Percentiles rank a stretch among this genome's conserved stretches.
Conservation (phyloP, 2,113 vertebrate species). For the Sphaerodactylus townsendi region DNA sequence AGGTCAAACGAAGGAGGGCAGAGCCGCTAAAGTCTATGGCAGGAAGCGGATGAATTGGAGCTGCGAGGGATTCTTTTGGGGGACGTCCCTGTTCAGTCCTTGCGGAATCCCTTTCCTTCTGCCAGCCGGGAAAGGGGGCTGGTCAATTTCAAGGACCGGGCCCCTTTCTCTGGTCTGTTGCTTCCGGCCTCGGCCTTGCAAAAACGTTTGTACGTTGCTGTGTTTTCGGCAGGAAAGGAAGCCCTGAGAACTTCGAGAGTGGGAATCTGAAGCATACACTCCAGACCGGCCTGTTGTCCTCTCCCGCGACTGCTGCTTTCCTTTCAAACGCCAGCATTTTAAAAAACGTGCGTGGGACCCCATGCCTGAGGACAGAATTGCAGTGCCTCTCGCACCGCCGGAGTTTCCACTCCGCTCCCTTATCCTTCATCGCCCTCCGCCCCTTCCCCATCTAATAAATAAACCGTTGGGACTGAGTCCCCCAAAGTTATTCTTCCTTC, state of each 20-base stretch:
- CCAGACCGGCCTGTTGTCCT: neutral
- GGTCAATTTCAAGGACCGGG: neutral
- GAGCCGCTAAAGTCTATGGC: too few species aligned
- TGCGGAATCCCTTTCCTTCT: neutral
- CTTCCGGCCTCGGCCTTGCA: too few species aligned
- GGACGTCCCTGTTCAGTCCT: neutral
- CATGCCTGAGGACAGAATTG: neutral
- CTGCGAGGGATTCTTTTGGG: too few species aligned
- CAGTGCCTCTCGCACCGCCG: neutral
- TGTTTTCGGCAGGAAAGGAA: neutral
- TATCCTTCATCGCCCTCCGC: too few species aligned
- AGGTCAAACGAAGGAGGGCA: neutral
- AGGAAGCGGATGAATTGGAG: too few species aligned
- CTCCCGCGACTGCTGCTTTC: neutral
- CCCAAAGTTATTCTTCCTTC: neutral
- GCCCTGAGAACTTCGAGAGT: too few species aligned
- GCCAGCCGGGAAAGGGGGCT: too few species aligned
- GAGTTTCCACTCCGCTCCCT: neutral
- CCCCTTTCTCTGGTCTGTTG: neutral
- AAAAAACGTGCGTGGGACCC: neutral
- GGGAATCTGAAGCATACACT: too few species aligned
- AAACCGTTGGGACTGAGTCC: neutral
- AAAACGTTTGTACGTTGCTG: neutral
- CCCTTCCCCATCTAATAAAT: too few species aligned
- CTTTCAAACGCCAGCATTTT: neutral